Conservation (phyloP, 2,113 vertebrate genomes). For the Tetrao urogallus region DNA sequence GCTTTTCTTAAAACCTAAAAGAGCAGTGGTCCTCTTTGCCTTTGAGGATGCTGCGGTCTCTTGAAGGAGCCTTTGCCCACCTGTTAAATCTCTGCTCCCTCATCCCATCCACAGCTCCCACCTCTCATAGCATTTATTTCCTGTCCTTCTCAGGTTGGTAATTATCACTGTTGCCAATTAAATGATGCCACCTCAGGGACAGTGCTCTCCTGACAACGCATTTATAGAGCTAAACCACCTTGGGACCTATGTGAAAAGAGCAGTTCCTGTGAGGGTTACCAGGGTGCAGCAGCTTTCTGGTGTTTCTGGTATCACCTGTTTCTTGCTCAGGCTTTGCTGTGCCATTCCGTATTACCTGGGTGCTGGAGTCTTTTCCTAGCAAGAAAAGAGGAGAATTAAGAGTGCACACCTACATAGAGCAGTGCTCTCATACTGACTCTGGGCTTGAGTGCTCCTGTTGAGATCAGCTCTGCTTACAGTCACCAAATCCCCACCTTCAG, state of each 20-base stretch:
- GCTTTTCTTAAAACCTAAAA: not conserved
- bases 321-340: not conserved
- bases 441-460: not conserved
- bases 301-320: not conserved
- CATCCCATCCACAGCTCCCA: not conserved
- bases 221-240: not conserved
- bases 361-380: not conserved
- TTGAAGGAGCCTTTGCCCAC: not conserved
- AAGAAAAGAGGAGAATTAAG: not conserved
- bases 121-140: not conserved
- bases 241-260: not conserved
- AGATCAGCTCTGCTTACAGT: not conserved
- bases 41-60: not conserved
- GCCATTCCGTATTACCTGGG: fast-evolving
- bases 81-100: not conserved
- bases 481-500: not conserved
- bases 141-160: not conserved
- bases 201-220: not conserved
- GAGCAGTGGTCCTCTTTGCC: not conserved
- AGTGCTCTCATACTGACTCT: not conserved
- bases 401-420: fast-evolving
- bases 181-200: not conserved
- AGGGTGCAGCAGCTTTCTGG: not conserved
- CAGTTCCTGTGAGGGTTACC: not conserved
- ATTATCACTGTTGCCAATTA: not conserved